Base-by-base conservation (phyloP, 30 jellyfish, hydroid and myxozoan genomes). In the Aurelia aurita region DNA sequence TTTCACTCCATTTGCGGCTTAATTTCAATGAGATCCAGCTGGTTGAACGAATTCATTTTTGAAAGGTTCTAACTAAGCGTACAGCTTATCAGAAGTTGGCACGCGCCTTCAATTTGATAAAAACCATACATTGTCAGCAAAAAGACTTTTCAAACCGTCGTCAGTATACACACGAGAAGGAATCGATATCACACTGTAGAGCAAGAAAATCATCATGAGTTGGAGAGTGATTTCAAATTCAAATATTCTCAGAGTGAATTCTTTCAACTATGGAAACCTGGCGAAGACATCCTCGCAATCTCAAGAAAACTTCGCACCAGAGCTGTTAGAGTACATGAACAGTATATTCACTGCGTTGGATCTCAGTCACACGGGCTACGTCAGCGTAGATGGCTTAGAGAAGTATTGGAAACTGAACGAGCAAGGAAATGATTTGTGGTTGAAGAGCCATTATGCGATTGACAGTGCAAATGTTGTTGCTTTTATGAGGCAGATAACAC, bases 161-260 rank as follows among this genome's bases (percentile, higher is more conserved):
- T 21, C n/a, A n/a, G n/a, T n/a, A n/a, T 21, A 21, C 74, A 74
- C 27, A 16, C 87, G 87, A 60, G 87, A 34, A 61, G 76, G 47
- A 19, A 34, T 35, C 7, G 63, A 31, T 2, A n/a, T 44, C 22
- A 9, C 51, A 39, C 1, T 2, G 15, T 6, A 39, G 16, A 39
- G 51, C 51, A 20, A 69, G 32, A 21, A 19, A 4, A 26, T 73
- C 69, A 19, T 46, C 8, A 81, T 81, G 91, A 81, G 91, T 68
- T 81, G 84, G 91, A 68, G 72, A 57, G 85, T 69, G 3, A 57
- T 81, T 51, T 81, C 91, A 81, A 81, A 81, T 43, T 81, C 91
- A 8, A 66, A 35, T 43, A 35, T 81, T 23, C 73, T 81, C 58
- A 69, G 91, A 28, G 85, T 55, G 1, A 70, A 69, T 26, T 66